A percentile compares a stretch with the other conserved stretches of the same genome.
phyloP scores from a whole-genome alignment of 2,888 invertebrate genomes.

The Gastrophysa polygoni region DNA sequence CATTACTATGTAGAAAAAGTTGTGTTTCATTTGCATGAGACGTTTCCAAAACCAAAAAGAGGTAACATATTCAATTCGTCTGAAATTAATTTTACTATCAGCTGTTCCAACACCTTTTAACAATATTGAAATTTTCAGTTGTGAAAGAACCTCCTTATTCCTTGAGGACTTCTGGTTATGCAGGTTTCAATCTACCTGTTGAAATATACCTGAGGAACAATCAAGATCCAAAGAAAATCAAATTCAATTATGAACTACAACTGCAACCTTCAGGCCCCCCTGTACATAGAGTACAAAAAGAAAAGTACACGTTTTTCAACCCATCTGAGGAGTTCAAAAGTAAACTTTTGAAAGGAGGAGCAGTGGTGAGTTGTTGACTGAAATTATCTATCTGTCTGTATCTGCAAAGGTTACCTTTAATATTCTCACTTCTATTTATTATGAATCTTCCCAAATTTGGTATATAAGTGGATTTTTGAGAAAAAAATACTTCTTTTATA shows the following conservation, averaged over 20 bases:
- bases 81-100: too few species aligned
- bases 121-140: slow-evolving; percentile 67
- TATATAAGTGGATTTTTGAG: too few species aligned
- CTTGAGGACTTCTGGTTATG: slow-evolving; percentile 94
- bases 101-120: too few species aligned
- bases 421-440: too few species aligned
- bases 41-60: slow-evolving; percentile 90
- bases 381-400: too few species aligned
- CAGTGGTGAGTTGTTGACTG: slow-evolving; percentile 56
- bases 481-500: too few species aligned
- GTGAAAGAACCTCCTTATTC: slow-evolving; percentile 90
- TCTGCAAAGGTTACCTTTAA: too few species aligned
- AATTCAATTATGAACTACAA: slow-evolving; percentile 83
- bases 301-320: slow-evolving; percentile 83
- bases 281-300: slow-evolving; percentile 73
- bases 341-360: slow-evolving; percentile 88
- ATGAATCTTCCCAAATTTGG: too few species aligned
- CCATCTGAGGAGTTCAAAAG: slow-evolving; percentile 89
- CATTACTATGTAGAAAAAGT: slow-evolving; percentile 92
- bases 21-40: slow-evolving; percentile 88
- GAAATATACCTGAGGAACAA: slow-evolving; percentile 88
- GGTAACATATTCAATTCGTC: slow-evolving; percentile 63
- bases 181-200: slow-evolving; percentile 88
- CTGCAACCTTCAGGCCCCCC: slow-evolving; percentile 78
- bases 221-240: slow-evolving; percentile 87